Evolutionary conservation across 2,888 invertebrate genomes (phyloP).

Genomic region (Hoplodrina blanda): DNA sequence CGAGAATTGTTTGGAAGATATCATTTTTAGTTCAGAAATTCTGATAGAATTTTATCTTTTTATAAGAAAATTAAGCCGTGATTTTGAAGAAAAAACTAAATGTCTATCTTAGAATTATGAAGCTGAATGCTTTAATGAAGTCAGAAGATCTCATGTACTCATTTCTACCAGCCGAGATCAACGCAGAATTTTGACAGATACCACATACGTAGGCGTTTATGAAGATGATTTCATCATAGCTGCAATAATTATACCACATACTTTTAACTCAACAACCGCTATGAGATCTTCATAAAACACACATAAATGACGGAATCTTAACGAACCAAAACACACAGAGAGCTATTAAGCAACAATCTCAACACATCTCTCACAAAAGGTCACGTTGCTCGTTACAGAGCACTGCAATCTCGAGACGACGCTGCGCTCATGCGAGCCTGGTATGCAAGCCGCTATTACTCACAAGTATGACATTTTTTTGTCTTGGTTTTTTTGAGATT

Average conservation of each 20-base stretch:
- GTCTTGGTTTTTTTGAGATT: constrained; percentile 21
- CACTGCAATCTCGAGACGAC: constrained; percentile 65
- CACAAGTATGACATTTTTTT: constrained; percentile 43
- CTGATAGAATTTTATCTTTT: too few species aligned
- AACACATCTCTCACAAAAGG: constrained; percentile 55
- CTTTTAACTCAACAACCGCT: not conserved
- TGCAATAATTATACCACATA: not conserved
- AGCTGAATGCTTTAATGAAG: too few species aligned
- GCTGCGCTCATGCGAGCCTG: constrained; percentile 57
- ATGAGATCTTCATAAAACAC: constrained; percentile 12
- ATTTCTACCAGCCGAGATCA: too few species aligned
- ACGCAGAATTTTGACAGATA: not conserved
- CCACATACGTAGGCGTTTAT: not conserved
- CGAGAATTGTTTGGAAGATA: not conserved
- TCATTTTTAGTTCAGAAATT: too few species aligned
- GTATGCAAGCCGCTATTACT: constrained; percentile 59
- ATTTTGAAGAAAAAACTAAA: too few species aligned
- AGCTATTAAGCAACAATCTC: constrained; percentile 59
- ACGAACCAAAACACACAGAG: constrained; percentile 55
- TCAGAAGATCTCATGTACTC: too few species aligned
- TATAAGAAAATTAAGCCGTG: too few species aligned
- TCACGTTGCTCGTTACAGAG: constrained; percentile 62
- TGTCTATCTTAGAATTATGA: too few species aligned
- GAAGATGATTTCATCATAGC: not conserved
- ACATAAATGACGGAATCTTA: constrained; percentile 41